phyloP scores from a whole-genome alignment of 2,797 vertebrate genomes.

The Luscinia megarhynchos region DNA sequence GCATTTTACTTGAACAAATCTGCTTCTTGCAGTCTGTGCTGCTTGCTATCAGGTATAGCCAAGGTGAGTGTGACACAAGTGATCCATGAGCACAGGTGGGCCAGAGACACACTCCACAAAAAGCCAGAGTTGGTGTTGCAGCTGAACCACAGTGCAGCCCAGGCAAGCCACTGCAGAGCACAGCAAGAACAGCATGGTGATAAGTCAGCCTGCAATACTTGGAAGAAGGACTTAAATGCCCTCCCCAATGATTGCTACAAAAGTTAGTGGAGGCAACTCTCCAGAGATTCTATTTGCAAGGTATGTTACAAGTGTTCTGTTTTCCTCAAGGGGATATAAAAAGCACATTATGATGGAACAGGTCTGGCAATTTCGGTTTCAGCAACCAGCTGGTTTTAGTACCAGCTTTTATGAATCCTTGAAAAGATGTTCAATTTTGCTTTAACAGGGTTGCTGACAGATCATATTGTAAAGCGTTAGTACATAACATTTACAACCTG shows the following conservation, averaged over 20 bases:
- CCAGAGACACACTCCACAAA: neutral
- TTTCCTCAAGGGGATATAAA: neutral
- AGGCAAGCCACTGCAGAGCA: neutral
- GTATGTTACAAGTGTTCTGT: neutral
- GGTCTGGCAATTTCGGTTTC: neutral
- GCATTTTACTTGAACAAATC: neutral
- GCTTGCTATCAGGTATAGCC: neutral
- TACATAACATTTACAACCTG: neutral
- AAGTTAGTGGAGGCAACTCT: neutral
- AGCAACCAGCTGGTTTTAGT: neutral
- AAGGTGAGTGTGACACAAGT: neutral
- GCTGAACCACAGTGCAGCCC: neutral
- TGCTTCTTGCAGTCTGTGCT: neutral
- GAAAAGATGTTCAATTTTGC: neutral
- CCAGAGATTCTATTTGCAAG: neutral
- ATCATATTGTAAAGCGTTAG: neutral
- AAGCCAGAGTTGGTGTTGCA: neutral
- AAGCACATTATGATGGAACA: neutral
- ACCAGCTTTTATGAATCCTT: constrained; percentile 1
- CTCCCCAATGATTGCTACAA: neutral
- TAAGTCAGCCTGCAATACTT: neutral
- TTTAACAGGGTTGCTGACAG: neutral
- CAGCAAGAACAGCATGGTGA: neutral
- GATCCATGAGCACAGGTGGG: accelerated
- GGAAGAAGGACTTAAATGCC: neutral